A percentile compares a stretch with the other conserved stretches of the same genome.
phyloP scores from a whole-genome alignment of 1,140 invertebrate genomes.

The Drosophila paulistorum region DNA sequence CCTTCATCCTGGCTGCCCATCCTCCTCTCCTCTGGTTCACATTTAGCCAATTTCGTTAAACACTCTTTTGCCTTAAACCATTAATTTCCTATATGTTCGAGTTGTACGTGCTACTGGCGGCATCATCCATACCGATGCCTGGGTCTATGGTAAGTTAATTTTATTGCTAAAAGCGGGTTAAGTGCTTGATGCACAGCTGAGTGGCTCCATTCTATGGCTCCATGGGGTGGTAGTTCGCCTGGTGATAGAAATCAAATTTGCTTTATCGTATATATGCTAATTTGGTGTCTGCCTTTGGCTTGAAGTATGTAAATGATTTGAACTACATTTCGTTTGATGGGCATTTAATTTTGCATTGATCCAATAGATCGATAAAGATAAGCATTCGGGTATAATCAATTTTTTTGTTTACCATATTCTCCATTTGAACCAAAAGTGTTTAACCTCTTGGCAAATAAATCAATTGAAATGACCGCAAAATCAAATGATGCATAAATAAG shows the following conservation, averaged over 20 bases:
- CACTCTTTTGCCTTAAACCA: constrained; percentile 82
- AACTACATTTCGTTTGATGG: constrained; percentile 58
- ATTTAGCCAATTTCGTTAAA: constrained; percentile 72
- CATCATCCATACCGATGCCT: constrained; percentile 22
- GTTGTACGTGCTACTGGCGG: constrained; percentile 58
- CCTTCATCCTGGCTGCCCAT: neutral
- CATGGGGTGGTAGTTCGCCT: neutral
- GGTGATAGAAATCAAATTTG: constrained; percentile 81
- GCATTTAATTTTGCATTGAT: constrained; percentile 59
- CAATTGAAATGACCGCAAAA: constrained; percentile 73
- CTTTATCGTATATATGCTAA: constrained; percentile 81
- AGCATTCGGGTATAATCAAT: too few species aligned
- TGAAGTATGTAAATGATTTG: constrained; percentile 17
- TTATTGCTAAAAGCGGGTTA: constrained; percentile 83
- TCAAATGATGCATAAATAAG: constrained; percentile 77
- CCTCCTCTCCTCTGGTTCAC: constrained; percentile 1
- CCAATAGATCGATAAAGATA: too few species aligned
- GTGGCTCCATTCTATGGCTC: constrained; percentile 55
- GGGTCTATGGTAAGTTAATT: constrained; percentile 74
- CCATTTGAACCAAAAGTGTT: too few species aligned
- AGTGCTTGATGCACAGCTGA: constrained; percentile 72
- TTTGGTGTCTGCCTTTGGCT: constrained; percentile 61
- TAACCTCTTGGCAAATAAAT: constrained; percentile 39
- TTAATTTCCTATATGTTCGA: constrained; percentile 81
- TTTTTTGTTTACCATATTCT: too few species aligned